Base-by-base conservation (phyloP, 2,113 vertebrate genomes). In the Notothenia rossii region DNA sequence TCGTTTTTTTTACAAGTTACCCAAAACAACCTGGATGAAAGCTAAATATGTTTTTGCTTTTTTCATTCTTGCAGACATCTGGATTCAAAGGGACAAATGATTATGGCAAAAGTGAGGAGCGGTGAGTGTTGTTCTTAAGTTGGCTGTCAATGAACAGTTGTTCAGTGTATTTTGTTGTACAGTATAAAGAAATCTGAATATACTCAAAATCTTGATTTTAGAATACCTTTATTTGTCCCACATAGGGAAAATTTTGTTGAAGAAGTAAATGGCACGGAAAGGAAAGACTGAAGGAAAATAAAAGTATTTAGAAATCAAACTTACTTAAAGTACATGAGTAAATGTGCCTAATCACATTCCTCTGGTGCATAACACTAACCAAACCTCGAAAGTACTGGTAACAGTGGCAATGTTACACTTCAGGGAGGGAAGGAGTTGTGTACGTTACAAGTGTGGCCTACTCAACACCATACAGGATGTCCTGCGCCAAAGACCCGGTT, bases 401-500 rank as follows among this genome's bases (percentile, higher is more conserved):
- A 50, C 54, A 22, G 2, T 75, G 18, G 74, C 20, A 36, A n/a
- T 72, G 36, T 65, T 43, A 7, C 10, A 7, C 12, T 45, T 51
- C 66, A 98, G 97, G 80, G 96, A 97, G n/a, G 93, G 90, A 62
- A 93, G 94, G 88, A 88, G 72, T 2, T 94, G 77, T 33, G 93
- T 97, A 58, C 95, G 95, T 10, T 98, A 96, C 91, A 97, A 94
- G 93, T 96, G 96, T 72, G 89, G 94, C 1, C 90, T 94, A 1
- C 62, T 90, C 46, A 97, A 94, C 86, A 96, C 96, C 3, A 96
- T 97, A 20, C 91, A 94, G 66, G 96, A 96, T 0, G 96, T 97
- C 40, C 95, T 97, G 48, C 92, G 87, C 22, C 94, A 94, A 75
- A 95, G 97, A 77, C 95, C 96, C 0, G 96, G 96, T 77, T 98